A percentile compares a stretch with the other conserved stretches of the same genome.
phyloP scores from a whole-genome alignment of 1,140 invertebrate genomes.

The Agrilus planipennis region DNA sequence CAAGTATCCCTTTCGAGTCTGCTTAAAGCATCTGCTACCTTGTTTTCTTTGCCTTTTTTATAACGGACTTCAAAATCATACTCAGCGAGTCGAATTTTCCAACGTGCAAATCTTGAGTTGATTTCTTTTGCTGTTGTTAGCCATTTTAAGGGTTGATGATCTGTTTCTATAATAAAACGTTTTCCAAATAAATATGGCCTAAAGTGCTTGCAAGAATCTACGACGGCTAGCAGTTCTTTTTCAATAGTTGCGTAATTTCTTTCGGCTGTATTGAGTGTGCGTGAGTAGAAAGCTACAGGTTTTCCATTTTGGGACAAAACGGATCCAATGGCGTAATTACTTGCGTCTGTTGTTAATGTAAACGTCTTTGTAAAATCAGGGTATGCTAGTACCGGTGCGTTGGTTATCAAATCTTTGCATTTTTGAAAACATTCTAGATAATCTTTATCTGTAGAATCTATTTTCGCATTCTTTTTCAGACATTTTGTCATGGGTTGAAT shows the following conservation, averaged over 20 bases:
- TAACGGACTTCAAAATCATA: conserved; percentile 1
- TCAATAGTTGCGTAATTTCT: conserved; percentile 1
- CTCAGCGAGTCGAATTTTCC: neutral
- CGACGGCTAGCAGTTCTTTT: neutral
- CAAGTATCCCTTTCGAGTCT: neutral
- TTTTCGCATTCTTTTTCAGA: too few relatives aligned
- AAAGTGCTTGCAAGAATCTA: neutral
- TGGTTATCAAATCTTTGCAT: too few relatives aligned
- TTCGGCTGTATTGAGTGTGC: too few relatives aligned
- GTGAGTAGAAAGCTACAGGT: too few relatives aligned
- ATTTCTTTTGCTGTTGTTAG: neutral
- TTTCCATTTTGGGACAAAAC: too few relatives aligned
- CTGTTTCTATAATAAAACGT: neutral
- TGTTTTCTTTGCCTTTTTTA: conserved; percentile 5
- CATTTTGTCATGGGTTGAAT: too few relatives aligned
- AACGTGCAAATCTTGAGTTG: neutral
- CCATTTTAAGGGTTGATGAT: neutral
- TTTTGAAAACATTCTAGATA: too few relatives aligned
- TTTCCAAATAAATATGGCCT: conserved; percentile 1
- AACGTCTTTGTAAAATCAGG: too few relatives aligned
- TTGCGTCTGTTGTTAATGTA: too few relatives aligned
- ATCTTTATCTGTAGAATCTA: too few relatives aligned
- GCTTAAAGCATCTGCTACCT: neutral
- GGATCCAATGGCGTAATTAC: too few relatives aligned
- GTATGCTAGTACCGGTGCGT: too few relatives aligned